phyloP scores from a whole-genome alignment of 1,140 invertebrate genomes.

The Sminthurinus signatus region DNA sequence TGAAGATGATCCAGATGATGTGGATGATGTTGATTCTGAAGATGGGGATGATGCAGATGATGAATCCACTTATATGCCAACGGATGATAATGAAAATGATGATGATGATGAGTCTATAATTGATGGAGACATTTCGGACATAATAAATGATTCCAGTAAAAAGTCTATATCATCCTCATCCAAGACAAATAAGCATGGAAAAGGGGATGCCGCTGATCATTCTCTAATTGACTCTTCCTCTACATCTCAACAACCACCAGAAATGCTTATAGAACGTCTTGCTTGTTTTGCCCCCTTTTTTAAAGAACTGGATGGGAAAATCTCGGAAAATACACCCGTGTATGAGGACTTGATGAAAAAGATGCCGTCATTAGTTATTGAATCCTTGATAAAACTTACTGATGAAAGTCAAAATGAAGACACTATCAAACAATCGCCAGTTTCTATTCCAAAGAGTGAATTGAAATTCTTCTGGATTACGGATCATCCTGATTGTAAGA shows the following conservation, averaged over 20 bases:
- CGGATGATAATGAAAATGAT: not conserved
- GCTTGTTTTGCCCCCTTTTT: conserved; percentile 28
- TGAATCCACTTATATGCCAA: not conserved
- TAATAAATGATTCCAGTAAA: conserved; percentile 10
- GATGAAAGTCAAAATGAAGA: conserved; percentile 9
- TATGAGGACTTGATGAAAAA: not conserved
- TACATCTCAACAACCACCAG: no score
- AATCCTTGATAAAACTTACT: conserved; percentile 5
- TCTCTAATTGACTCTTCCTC: not conserved
- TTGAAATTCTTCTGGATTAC: conserved; percentile 21
- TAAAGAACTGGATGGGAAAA: conserved; percentile 27
- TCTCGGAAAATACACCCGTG: conserved; percentile 10
- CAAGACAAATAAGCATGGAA: no score
- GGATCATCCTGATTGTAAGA: conserved; percentile 19
- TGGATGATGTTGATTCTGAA: not conserved
- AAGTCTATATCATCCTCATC: conserved; percentile 11
- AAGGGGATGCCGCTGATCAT: not conserved
- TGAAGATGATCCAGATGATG: conserved; percentile 32
- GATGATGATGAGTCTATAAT: conserved; percentile 38
- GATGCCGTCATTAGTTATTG: conserved; percentile 17
- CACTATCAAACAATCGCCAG: no score
- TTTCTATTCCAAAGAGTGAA: conserved; percentile 22
- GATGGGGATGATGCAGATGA: conserved; percentile 26
- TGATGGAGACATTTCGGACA: no score
- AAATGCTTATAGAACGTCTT: no score